These are phyloP conservation scores for Anabacerthia variegaticeps DNA, from an alignment of 2,797 vertebrate genomes.

Conservation along the genomic window DNA sequence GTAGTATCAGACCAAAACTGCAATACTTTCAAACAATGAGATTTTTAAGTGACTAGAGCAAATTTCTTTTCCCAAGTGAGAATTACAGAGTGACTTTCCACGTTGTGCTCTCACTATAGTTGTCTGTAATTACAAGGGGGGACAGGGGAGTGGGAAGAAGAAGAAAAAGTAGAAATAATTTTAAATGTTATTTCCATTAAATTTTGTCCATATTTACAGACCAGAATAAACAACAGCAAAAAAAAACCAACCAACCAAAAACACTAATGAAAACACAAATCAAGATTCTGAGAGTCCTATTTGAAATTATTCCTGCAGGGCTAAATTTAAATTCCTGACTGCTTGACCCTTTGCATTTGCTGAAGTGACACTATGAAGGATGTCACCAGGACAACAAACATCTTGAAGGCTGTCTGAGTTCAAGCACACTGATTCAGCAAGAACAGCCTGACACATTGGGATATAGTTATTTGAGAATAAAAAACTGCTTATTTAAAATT, in stretches of 20 bases:
- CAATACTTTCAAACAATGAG: neutral
- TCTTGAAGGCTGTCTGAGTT: neutral
- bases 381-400: neutral
- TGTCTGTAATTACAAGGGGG: neutral
- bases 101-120: neutral
- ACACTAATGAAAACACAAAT: neutral
- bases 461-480: neutral
- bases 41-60: neutral
- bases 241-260: neutral
- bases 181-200: neutral
- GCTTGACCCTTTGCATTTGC: neutral
- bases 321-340: neutral
- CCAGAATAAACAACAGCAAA: neutral
- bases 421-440: constrained; percentile 38
- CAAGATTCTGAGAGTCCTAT: neutral
- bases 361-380: neutral
- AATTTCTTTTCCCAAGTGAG: neutral
- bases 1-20: neutral
- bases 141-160: fast-evolving
- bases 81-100: neutral
- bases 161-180: neutral
- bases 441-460: neutral
- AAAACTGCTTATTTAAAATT: constrained; percentile 1
- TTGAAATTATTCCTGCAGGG: neutral
- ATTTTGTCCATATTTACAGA: neutral